Base-by-base conservation (phyloP, 2,888 invertebrate species). In the Nectonema munidae region DNA sequence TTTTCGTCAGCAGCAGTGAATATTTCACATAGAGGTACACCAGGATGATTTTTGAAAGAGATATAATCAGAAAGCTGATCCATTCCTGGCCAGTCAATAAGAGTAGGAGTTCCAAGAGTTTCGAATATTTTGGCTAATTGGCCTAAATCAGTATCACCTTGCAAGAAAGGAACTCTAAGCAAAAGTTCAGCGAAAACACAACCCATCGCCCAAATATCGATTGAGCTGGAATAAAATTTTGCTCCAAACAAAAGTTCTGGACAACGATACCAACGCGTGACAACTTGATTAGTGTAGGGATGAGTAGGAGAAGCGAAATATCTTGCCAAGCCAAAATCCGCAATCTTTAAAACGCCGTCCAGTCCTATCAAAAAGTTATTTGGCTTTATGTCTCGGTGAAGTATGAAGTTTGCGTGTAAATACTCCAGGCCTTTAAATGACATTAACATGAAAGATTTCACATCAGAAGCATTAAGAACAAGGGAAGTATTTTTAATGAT, bases 201-300 rank as follows among this genome's bases (percentile, higher is more conserved):
- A 3, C 95, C 95, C 9, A 83, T 68, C 3, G 95, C 86, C 95
- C 95, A 99, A 63, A 89, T 81, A 52, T 99, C 95, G 13, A 99
- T 73, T 2, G 79, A 79, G n/a, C 72, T 73, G 11, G 79, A 74
- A 55, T 99, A 99, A 50, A 75, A 72, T 34, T 75, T 64, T 1
- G 89, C 79, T 15, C 95, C 95, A 58, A 74, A 86, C 25, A 95
- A 58, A 20, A 99, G 58, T 54, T 99, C 95, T 1, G 95, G 95
- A 19, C 71, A 66, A 50, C 75, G 64, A 47, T 59, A 59, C 61
- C 61, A 61, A 33, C 77, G 67, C 2, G 86, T 86, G 1, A 86
- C 83, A 33, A 86, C 86, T 59, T 89, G 86, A 64, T 89, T 81
- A 2, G 95, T 89, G 52, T 86, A 81, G 46, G 45, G 40, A 17